Evolutionary conservation across 2,797 vertebrate genomes (phyloP).

Genomic region (Rousettus madagascariensis): DNA sequence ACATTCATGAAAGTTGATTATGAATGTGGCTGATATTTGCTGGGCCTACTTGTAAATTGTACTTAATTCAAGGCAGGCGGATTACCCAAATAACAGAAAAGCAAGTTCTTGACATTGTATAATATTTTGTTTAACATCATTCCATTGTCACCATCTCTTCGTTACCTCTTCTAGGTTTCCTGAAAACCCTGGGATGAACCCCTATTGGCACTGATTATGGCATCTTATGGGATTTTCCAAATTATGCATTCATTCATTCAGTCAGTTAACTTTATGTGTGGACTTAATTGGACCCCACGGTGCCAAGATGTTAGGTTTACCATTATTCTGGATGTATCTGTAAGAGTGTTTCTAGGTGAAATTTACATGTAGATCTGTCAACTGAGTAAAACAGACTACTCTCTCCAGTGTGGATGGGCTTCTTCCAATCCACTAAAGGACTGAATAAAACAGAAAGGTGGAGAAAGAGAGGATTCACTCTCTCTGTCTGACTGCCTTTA

Average conservation of each 20-base stretch:
- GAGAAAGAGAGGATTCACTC: background rate
- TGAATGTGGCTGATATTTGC: background rate
- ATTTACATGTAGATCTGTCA: background rate
- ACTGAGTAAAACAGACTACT: background rate
- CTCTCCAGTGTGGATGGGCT: rapidly evolving
- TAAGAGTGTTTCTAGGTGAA: background rate
- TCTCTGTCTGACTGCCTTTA: background rate
- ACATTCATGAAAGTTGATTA: background rate
- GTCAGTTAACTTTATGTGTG: background rate
- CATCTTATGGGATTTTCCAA: background rate
- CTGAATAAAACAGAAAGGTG: background rate
- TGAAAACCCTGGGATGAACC: background rate
- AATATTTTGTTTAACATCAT: background rate
- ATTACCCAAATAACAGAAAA: background rate
- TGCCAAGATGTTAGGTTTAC: background rate
- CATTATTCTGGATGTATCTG: background rate
- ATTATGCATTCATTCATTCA: background rate
- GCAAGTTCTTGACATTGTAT: background rate
- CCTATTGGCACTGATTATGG: background rate
- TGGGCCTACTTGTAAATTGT: background rate
- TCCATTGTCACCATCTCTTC: background rate
- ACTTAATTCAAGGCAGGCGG: background rate
- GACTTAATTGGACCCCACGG: rapidly evolving
- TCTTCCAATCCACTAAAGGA: background rate
- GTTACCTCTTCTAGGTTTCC: background rate